phyloP scores from a whole-genome alignment of 2,888 invertebrate genomes.

The Diarsia brunnea region DNA sequence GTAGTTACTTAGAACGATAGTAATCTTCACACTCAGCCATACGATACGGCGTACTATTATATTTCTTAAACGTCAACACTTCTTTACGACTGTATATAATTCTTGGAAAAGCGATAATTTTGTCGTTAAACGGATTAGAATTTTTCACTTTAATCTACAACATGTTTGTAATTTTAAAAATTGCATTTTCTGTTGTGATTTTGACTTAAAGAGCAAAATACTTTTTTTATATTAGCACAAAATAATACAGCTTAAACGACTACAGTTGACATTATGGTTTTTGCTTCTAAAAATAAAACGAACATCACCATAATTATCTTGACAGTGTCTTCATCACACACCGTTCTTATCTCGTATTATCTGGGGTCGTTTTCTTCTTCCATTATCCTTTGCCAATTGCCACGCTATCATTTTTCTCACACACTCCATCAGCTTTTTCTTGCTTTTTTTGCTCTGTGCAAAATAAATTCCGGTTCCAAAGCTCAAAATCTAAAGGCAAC shows the following conservation, averaged over 20 bases:
- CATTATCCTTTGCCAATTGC: too few species aligned
- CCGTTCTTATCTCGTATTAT: too few species aligned
- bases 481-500: too few species aligned
- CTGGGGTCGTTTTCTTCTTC: too few species aligned
- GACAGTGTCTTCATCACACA: too few species aligned
- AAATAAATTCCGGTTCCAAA: too few species aligned
- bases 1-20: slow-evolving; percentile 39
- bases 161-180: not conserved
- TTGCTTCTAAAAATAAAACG: not conserved
- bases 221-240: not conserved
- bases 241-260: not conserved
- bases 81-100: slow-evolving; percentile 25
- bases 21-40: slow-evolving; percentile 40
- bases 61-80: slow-evolving; percentile 24
- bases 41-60: slow-evolving; percentile 26
- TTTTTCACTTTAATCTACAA: slow-evolving; percentile 9
- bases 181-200: not conserved
- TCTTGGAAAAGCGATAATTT: slow-evolving; percentile 18
- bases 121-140: not conserved
- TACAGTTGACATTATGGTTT: not conserved
- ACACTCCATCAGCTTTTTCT: too few species aligned
- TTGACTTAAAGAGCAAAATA: not conserved
- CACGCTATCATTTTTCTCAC: too few species aligned
- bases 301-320: not conserved
- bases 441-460: too few species aligned